phyloP scores from a whole-genome alignment of 2,888 invertebrate species.

The Dasypogon diadema region DNA sequence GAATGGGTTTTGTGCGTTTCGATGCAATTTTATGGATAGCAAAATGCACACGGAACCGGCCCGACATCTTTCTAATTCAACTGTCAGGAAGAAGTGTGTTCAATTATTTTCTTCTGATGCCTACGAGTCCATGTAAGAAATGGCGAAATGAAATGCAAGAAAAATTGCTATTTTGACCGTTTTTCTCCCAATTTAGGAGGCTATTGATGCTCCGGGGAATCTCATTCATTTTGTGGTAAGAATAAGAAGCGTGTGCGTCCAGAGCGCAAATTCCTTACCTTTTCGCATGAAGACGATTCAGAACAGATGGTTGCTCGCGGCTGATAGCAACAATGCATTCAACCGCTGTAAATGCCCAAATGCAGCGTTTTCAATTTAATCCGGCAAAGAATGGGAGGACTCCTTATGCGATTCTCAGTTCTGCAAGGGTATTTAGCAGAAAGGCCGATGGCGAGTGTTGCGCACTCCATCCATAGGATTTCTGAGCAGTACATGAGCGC shows the following conservation, averaged over 20 bases:
- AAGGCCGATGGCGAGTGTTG: background rate
- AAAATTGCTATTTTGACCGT: constrained; percentile 23
- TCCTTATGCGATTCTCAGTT: background rate
- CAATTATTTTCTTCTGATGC: constrained; percentile 37
- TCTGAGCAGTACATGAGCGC: too few species aligned
- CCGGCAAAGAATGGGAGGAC: constrained; percentile 5
- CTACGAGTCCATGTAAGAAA: background rate
- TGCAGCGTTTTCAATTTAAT: constrained; percentile 6
- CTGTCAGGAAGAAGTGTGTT: constrained; percentile 23
- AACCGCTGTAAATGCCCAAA: constrained; percentile 25
- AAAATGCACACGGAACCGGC: background rate
- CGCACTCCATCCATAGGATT: too few species aligned
- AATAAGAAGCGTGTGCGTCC: background rate
- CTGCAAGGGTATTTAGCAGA: background rate
- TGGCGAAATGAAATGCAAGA: background rate
- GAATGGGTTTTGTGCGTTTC: constrained; percentile 39
- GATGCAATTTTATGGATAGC: constrained; percentile 42
- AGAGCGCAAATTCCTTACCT: background rate
- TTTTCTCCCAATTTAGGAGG: constrained; percentile 22
- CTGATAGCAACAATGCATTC: constrained; percentile 7
- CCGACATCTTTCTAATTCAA: constrained; percentile 37
- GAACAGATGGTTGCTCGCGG: background rate
- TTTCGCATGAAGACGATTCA: background rate
- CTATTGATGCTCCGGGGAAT: constrained; percentile 18
- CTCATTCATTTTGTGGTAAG: background rate